Conservation (phyloP, 2,113 vertebrate species). For the Ctenomys sociabilis region DNA sequence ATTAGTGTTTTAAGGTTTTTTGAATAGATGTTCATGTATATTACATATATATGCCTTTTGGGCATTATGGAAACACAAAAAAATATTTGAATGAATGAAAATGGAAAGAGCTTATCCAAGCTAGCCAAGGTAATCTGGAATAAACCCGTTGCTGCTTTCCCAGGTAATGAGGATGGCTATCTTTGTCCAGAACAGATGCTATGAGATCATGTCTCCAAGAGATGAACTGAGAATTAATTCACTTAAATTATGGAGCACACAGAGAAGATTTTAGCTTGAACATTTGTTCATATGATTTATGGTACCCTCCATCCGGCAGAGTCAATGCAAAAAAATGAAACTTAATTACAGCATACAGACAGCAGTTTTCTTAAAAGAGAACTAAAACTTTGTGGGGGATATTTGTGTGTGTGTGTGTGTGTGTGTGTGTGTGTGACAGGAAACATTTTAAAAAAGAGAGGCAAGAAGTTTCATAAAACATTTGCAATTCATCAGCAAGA, state of each 20-base stretch:
- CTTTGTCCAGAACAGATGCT: conserved; percentile 79
- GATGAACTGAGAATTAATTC: conserved; percentile 76
- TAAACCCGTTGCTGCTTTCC: conserved; percentile 60
- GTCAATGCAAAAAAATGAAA: conserved; percentile 67
- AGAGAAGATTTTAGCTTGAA: conserved; percentile 75
- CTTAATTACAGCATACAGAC: conserved; percentile 74
- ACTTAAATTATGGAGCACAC: conserved; percentile 78
- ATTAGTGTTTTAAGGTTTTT: not conserved
- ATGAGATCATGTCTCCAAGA: conserved; percentile 82
- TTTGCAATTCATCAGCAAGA: conserved; percentile 55
- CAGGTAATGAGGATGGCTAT: conserved; percentile 68
- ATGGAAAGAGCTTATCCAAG: not conserved
- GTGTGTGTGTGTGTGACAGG: not conserved
- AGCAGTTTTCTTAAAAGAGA: conserved; percentile 77
- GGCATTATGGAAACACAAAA: conserved; percentile 14
- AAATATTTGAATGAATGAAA: conserved; percentile 10
- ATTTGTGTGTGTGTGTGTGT: not conserved
- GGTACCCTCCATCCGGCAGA: conserved; percentile 67
- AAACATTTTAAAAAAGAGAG: conserved; percentile 48
- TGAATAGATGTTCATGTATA: too few species aligned
- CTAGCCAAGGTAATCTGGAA: not conserved
- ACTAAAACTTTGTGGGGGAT: conserved; percentile 56
- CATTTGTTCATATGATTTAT: conserved; percentile 81
- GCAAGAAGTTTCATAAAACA: conserved; percentile 35
- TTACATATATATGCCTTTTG: not conserved